These are phyloP conservation scores for Heliconius sara DNA, from an alignment of 2,888 invertebrate genomes.

Conservation along the genomic window DNA sequence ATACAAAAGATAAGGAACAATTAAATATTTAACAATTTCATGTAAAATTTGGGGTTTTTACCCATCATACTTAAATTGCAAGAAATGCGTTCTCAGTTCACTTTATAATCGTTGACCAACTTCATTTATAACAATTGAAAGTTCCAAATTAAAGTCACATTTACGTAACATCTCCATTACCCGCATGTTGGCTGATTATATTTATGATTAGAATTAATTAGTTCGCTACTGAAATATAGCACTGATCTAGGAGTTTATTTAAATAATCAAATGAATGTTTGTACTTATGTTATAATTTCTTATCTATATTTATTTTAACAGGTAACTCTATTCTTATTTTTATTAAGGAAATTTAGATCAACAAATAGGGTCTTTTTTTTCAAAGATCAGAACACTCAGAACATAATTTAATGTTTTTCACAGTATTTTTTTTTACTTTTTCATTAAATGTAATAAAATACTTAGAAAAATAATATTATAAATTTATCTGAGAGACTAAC, in stretches of 20 bases:
- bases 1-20: too few relatives aligned
- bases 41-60: neutral
- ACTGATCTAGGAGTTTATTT: neutral
- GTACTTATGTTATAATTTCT: neutral
- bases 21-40: too few relatives aligned
- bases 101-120: conserved; percentile 3
- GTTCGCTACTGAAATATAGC: neutral
- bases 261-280: neutral
- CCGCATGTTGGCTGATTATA: conserved; percentile 24
- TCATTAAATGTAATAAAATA: too few relatives aligned
- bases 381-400: too few relatives aligned
- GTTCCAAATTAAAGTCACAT: conserved; percentile 25
- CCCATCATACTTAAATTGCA: neutral
- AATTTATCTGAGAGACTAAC: too few relatives aligned
- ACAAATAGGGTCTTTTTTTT: neutral
- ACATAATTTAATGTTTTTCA: too few relatives aligned
- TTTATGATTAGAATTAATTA: conserved; percentile 7
- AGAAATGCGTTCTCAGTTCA: conserved; percentile 4
- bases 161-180: conserved; percentile 28
- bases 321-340: neutral
- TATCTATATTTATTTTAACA: neutral
- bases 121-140: conserved; percentile 30
- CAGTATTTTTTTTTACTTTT: too few relatives aligned
- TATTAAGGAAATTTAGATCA: neutral
- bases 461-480: too few relatives aligned